Base-by-base conservation (phyloP, 1,140 invertebrate species). In the Drosophila subpulchrella region DNA sequence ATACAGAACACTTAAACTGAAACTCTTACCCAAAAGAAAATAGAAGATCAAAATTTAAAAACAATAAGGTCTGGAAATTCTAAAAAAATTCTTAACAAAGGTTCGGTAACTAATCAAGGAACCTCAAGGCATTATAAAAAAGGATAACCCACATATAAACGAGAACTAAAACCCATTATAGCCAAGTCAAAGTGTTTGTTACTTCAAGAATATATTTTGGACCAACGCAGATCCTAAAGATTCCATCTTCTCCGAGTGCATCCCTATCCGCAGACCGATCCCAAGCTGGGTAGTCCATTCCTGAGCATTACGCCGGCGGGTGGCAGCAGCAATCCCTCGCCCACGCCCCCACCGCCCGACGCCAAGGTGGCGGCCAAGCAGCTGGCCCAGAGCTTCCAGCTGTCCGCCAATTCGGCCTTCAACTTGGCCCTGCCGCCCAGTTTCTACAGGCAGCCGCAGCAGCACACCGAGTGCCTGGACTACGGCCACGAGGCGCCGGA, bases 231-330 rank as follows among this genome's bases (percentile, higher is more conserved):
- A 46, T 34, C 41, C 7, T 3, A 17, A 44, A 8, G 56, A 58
- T 46, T 32, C 17, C 8, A 32, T 53, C 50, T 53, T 47, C 17
- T 11, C 32, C 13, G 32, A 55, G 74, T 48, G 32, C 24, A 30
- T 10, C 41, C 46, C 55, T 20, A 20, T 38, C 7, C 11, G 20
- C 24, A 20, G 12, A 65, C 57, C 34, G 39, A 78, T 70, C 51
- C 72, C 91, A 92, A 91, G 78, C 91, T 92, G 91, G 91, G 91
- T 92, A 92, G 91, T 83, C 91, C 91, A 75, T 92, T 84, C 59
- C 70, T 92, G 63, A 72, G 75, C 56, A 60, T 61, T 30, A 89
- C 86, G 75, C 81, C 86, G 50, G 60, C 82, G 71, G 83, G 73
- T 85, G 85, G 79, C 55, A 79, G 73, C 73, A 86, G 67, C 79